Evolutionary conservation across 2,113 vertebrate species (phyloP), one percentile per base, ranked within the genome.

Genomic region (Pipra filicauda): DNA sequence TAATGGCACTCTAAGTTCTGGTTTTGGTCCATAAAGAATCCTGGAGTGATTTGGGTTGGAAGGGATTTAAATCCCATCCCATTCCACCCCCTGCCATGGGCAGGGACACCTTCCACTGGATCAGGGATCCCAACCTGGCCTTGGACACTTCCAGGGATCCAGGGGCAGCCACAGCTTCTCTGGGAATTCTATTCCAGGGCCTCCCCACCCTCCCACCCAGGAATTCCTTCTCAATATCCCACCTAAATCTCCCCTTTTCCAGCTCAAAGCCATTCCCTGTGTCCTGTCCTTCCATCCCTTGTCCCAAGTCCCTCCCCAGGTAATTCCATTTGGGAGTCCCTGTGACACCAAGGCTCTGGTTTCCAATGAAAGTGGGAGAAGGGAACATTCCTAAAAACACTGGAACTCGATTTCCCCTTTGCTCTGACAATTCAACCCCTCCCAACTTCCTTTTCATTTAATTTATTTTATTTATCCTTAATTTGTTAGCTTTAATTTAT

Each of bases 311-410:
- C 72, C 15, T 77, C 22, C 33, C 18, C 72, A 37, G 35, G 30
- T 48, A 27, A 44, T 30, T 49, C 13, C n/a, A 6, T 37, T 17
- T 28, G 69, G 39, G 35, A 65, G n/a, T 28, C 37, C 21, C 15
- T 17, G 62, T 3, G 33, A 15, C 16, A 1, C 26, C 13, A 59
- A 33, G 30, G 3, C 15, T 41, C 64, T 30, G 59, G 15, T 21
- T 69, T 76, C 19, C 58, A 23, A 4, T 5, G 23, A 23, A 85
- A 86, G 4, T 8, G 28, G 4, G 14, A 37, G 35, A 57, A 48
- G 15, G 39, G 49, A 74, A 75, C 0, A 2, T 11, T 54, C 57
- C 71, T n/a, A 13, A 82, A 88, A 62, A 1, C 3, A 9, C 0
- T 0, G 13, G 28, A 66, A 55, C 19, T 54, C 15, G 11, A 5